phyloP scores from a whole-genome alignment of 1,140 invertebrate species.

The Pinna nobilis region DNA sequence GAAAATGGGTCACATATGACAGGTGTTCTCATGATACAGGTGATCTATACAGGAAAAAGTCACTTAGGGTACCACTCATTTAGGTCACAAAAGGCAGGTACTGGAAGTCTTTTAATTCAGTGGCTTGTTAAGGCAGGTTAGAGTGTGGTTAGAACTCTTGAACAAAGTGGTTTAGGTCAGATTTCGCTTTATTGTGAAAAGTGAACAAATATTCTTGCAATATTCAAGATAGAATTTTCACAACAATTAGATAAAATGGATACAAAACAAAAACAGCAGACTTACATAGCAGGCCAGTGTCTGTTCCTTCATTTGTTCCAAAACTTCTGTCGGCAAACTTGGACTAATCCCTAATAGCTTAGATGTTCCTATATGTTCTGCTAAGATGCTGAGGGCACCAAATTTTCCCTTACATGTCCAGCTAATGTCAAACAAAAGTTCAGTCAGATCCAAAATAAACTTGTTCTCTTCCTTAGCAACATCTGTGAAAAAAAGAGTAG shows the following conservation, averaged over 20 bases:
- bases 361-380: conserved; percentile 53
- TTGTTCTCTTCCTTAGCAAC: conserved; percentile 37
- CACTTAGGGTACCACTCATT: no score
- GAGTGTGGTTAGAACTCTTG: no score
- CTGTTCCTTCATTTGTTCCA: conserved; percentile 65
- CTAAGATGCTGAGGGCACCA: conserved; percentile 60
- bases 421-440: conserved; percentile 52
- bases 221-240: not conserved
- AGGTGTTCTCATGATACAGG: no score
- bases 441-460: conserved; percentile 51
- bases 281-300: conserved; percentile 68
- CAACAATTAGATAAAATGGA: not conserved
- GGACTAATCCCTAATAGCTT: conserved; percentile 57
- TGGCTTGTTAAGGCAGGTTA: no score
- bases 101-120: no score
- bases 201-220: not conserved
- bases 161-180: no score
- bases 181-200: no score
- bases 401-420: conserved; percentile 71
- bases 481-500: no score
- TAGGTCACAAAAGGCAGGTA: no score
- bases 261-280: not conserved
- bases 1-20: no score
- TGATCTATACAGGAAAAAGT: no score
- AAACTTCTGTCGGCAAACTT: conserved; percentile 56